These are phyloP conservation scores for Cryptocephalus primarius DNA, from an alignment of 2,888 invertebrate species.

Conservation along the genomic window DNA sequence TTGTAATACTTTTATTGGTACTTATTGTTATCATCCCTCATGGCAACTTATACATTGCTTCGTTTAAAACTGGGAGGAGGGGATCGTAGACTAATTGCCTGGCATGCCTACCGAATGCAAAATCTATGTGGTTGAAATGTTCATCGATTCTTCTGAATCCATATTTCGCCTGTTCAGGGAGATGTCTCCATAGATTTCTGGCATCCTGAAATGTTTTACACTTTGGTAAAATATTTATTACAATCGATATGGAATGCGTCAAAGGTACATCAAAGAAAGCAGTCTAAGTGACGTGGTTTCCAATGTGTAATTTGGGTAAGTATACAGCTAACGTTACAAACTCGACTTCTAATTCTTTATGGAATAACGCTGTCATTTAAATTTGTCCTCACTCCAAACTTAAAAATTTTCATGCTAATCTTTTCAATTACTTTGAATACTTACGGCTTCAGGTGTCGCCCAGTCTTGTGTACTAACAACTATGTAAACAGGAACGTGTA, in stretches of 20 bases:
- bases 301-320: too few relatives aligned
- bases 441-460: conserved; percentile 44
- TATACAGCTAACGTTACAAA: too few relatives aligned
- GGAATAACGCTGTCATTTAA: too few relatives aligned
- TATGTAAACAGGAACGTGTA: conserved; percentile 42
- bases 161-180: conserved; percentile 38
- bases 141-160: conserved; percentile 49
- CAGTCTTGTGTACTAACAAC: conserved; percentile 47
- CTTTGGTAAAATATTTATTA: too few relatives aligned
- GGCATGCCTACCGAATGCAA: conserved; percentile 52
- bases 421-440: conserved; percentile 3
- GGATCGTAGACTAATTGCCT: conserved; percentile 44
- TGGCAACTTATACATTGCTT: conserved; percentile 6
- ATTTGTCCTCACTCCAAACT: too few relatives aligned
- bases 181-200: conserved; percentile 40
- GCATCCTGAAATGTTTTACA: conserved; percentile 41
- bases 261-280: too few relatives aligned
- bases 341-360: too few relatives aligned
- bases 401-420: too few relatives aligned
- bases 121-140: conserved; percentile 63
- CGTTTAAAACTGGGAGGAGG: conserved; percentile 20
- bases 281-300: too few relatives aligned
- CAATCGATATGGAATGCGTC: too few relatives aligned
- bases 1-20: too few relatives aligned
- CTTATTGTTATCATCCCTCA: too few relatives aligned